Evolutionary conservation across 1,140 invertebrate species (phyloP), one percentile per base, ranked within the genome.

Genomic region (Brachionus plicatilis): DNA sequence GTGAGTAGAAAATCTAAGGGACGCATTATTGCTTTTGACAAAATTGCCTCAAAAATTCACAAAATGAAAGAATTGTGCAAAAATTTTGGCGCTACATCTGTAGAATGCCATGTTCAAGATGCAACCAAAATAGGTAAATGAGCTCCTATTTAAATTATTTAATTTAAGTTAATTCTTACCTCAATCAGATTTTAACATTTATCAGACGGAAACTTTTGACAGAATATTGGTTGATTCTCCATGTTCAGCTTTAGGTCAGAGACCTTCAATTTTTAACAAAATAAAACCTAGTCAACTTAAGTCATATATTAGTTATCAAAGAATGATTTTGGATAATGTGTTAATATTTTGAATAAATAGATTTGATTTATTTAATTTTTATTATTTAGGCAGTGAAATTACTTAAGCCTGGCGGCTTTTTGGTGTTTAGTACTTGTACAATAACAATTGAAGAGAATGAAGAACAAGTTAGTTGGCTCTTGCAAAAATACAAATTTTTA

Each of bases 391-490:
- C 53, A 11, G 79, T 82, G 17, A 60, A 68, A 82, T 29, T 82
- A 65, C 37, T 82, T 27, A 82, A 82, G 9, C 79, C 79, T 65
- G 97, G 96, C 66, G 96, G 96, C 33, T 96, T 94, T 88, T 92
- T 99, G 85, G 96, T 99, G 0, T 99, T 99, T 90, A 99, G 97
- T 0, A 99, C 97, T 0, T 99, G 98, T 91, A 99, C 97, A 1
- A 93, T 99, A 86, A 90, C 99, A 88, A 93, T 96, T 0, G 97
- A 99, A 90, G 98, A 99, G 91, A 99, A 99, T 91, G 98, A 99
- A 91, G 94, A 93, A 90, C 95, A 99, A 0, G 93, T 99, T 47
- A 94, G 99, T 90, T 99, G 79, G 79, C 79, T 82, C 11, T 29
- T 82, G 12, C 20, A 41, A 56, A 60, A 41, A 65, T 65, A 43